A percentile compares a stretch with the other conserved stretches of the same genome.
Conservation (phyloP, 2,113 vertebrate species). For the Dasyornis broadbenti region DNA sequence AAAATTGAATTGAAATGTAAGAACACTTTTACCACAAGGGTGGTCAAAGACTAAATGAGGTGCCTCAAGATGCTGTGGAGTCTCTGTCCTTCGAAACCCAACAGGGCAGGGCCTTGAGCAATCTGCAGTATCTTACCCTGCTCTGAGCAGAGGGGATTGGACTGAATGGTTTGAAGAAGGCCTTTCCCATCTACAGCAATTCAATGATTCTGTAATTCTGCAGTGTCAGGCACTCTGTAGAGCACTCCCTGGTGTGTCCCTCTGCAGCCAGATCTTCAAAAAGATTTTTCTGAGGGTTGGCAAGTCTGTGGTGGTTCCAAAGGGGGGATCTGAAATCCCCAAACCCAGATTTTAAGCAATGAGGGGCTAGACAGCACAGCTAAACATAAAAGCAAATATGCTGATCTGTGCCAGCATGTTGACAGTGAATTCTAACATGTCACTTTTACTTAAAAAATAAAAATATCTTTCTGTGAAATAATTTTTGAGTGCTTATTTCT, state of each 20-base stretch:
- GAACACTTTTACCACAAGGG: background rate
- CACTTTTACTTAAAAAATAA: background rate
- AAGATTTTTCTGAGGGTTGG: background rate
- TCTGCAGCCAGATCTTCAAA: background rate
- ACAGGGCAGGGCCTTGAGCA: background rate
- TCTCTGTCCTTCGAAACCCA: background rate
- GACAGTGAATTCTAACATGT: background rate
- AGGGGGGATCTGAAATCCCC: background rate
- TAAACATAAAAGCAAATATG: background rate
- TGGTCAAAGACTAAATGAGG: background rate
- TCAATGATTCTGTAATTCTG: background rate
- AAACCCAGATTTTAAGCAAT: background rate
- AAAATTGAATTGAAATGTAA: background rate
- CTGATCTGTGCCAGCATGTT: background rate
- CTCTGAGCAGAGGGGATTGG: background rate
- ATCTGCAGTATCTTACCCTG: background rate
- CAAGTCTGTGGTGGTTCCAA: background rate
- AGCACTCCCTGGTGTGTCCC: background rate
- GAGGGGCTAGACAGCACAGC: background rate
- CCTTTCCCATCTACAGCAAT: background rate
- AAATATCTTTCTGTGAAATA: background rate
- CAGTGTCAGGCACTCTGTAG: background rate
- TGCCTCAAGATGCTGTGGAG: fast-evolving
- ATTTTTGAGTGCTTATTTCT: background rate
- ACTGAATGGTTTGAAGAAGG: background rate